Base-by-base conservation (phyloP, 1,140 invertebrate species). In the Cepaea nemoralis region DNA sequence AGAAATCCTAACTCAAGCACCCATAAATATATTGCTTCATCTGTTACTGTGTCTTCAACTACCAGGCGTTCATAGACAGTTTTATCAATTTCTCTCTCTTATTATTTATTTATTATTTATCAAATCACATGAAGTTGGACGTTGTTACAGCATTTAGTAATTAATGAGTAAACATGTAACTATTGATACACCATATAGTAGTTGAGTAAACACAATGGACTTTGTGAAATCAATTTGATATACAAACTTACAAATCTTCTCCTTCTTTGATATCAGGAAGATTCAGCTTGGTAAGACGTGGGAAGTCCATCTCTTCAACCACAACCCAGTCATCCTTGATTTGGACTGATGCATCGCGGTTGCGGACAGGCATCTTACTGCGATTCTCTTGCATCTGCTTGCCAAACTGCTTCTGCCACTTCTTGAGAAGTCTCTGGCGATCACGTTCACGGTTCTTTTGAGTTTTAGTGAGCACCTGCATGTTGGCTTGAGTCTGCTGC, bases 251-350 rank as follows among this genome's bases (percentile, higher is more conserved):
- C 95, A 95, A 88, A 89, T 95, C 94, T 85, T 92, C 91, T 39
- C 92, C 95, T 84, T 98, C 97, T 86, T 96, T 96, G 74, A 99
- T 95, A 86, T 94, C 88, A 8, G 93, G 92, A 35, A 93, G 84
- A 67, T 96, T 97, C 0, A 99, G 92, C 91, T 99, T 99, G 12
- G 95, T 94, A 22, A 99, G 93, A 22, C 98, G 94, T 22, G 96
- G 96, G 90, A 99, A 99, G 92, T 99, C 98, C 96, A 99, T 98
- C 91, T 99, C 98, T 86, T 99, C 97, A 88, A 99, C 96, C 10
- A 98, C 98, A 50, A 94, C 94, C 99, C 99, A 99, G 83, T 97
- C 97, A 6, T 98, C 95, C 74, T 96, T 94, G 1, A 99, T 97
- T 80, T 97, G 97, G 0, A 99, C 98, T 0, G 98, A 99, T 0